These are phyloP conservation scores for Rhadina sibilatrix DNA, from an alignment of 2,113 vertebrate species.

Conservation along the genomic window DNA sequence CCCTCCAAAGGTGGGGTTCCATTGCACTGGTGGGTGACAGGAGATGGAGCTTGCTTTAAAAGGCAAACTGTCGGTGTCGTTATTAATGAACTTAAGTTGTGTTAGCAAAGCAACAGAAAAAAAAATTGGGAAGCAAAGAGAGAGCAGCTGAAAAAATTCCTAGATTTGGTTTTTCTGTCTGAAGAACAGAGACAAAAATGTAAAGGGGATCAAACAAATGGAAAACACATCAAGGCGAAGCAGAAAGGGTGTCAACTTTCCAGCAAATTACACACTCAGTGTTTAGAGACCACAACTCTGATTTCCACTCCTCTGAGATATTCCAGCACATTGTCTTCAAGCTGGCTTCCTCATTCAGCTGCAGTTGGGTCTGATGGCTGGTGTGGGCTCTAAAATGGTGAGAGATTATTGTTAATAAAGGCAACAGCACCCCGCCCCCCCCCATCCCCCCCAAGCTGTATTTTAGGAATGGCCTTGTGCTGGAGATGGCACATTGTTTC, in stretches of 20 bases:
- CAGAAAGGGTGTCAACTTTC: constrained; percentile 39
- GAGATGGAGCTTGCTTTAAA: neutral
- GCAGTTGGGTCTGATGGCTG: neutral
- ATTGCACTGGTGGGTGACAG: neutral
- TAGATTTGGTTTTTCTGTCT: constrained; percentile 10
- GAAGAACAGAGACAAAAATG: constrained; percentile 29
- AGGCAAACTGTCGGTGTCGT: neutral
- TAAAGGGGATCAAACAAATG: constrained; percentile 26
- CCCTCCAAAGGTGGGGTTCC: neutral
- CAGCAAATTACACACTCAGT: neutral
- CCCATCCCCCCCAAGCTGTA: neutral
- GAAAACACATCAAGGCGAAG: neutral
- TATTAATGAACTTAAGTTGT: neutral
- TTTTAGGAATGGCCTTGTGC: neutral
- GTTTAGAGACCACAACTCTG: constrained; percentile 5
- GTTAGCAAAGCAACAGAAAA: neutral
- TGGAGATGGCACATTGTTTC: constrained; percentile 6
- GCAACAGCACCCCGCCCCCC: neutral
- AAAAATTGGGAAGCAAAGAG: neutral
- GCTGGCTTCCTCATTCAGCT: neutral
- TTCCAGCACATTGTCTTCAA: neutral
- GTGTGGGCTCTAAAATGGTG: neutral
- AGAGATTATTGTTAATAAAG: neutral
- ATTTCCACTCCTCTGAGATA: neutral
- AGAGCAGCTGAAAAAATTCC: constrained; percentile 3